Percentiles rank a stretch among this genome's conserved stretches.
Conservation (phyloP, 2,888 invertebrate species). For the Plebejus argus region DNA sequence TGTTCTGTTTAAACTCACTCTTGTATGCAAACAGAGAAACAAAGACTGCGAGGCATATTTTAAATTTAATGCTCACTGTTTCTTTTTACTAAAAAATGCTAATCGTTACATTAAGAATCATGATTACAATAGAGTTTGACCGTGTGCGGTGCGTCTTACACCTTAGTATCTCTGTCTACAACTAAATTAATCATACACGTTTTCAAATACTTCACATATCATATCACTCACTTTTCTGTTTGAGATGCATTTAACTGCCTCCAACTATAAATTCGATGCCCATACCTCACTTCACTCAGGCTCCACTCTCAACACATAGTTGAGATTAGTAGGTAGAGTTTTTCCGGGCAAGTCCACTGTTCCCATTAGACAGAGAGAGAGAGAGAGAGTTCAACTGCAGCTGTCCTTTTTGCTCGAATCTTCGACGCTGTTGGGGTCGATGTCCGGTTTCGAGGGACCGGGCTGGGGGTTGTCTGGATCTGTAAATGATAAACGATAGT, state of each 20-base stretch:
- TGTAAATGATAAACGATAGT: conserved; percentile 46
- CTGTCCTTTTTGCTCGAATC: conserved; percentile 57
- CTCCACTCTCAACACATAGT: conserved; percentile 44
- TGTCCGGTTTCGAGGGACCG: conserved; percentile 59
- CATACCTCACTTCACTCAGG: conserved; percentile 37
- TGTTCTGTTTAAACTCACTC: not conserved
- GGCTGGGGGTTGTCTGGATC: conserved; percentile 60
- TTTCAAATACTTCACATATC: not conserved
- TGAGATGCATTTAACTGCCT: conserved; percentile 35
- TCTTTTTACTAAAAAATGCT: not conserved
- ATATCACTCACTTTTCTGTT: conserved; percentile 6
- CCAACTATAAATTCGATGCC: conserved; percentile 42
- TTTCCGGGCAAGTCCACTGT: conserved; percentile 57
- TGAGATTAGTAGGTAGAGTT: conserved; percentile 60
- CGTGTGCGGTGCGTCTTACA: not conserved
- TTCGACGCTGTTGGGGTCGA: conserved; percentile 52
- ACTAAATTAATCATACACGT: not conserved
- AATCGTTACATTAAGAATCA: not conserved
- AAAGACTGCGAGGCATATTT: not conserved
- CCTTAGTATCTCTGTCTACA: conserved; percentile 3
- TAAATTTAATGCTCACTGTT: not conserved
- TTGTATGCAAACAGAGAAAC: not conserved
- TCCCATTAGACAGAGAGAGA: conserved; percentile 54
- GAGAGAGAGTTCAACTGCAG: conserved; percentile 67
- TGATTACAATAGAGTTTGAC: not conserved